Evolutionary conservation across 2,797 vertebrate species (phyloP).

Genomic region (Tamandua tetradactyla): DNA sequence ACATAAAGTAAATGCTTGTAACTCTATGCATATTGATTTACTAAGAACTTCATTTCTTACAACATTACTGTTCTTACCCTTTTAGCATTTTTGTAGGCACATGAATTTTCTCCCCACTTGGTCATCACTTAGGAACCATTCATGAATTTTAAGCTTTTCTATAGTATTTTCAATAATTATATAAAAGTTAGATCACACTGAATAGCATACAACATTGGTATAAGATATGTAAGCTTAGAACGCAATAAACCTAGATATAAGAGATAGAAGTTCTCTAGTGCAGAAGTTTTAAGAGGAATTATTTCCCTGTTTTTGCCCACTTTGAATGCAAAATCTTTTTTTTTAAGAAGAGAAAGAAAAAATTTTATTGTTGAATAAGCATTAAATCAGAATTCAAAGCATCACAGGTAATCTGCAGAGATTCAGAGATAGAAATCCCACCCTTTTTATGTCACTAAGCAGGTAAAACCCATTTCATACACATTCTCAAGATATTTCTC

Average conservation of each 20-base stretch:
- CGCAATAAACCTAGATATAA: slow-evolving; percentile 31
- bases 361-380: too few species aligned
- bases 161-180: background rate
- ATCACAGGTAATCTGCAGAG: too few species aligned
- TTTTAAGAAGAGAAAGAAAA: too few species aligned
- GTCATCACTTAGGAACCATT: background rate
- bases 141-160: slow-evolving; percentile 9
- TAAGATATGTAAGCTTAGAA: background rate
- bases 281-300: background rate
- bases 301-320: too few species aligned
- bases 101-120: background rate
- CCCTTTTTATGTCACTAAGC: too few species aligned
- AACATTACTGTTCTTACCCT: background rate
- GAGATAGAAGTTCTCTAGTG: background rate
- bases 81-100: background rate
- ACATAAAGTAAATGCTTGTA: background rate
- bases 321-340: background rate
- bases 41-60: slow-evolving; percentile 32
- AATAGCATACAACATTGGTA: background rate
- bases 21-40: background rate
- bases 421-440: too few species aligned
- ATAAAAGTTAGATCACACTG: slow-evolving; percentile 11
- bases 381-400: too few species aligned
- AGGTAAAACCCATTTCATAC: too few species aligned
- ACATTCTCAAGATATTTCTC: too few species aligned